Conservation (phyloP, 1,140 invertebrate species). For the Magallana gigas region DNA sequence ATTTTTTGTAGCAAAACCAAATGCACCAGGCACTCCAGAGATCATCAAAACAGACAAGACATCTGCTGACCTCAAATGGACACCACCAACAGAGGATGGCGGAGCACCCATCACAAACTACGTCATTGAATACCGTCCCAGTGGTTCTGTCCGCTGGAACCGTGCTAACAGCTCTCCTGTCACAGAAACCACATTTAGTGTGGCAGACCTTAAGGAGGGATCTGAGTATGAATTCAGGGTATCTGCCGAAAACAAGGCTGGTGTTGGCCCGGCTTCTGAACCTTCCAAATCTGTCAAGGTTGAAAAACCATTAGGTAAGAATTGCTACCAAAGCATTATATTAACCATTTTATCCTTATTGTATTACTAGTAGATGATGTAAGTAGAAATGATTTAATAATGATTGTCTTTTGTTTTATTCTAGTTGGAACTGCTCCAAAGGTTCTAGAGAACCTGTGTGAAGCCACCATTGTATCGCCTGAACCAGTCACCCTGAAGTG, state of each 20-base stretch:
- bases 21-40: slow-evolving; percentile 91
- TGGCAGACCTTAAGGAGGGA: slow-evolving; percentile 93
- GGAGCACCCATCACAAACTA: slow-evolving; percentile 98
- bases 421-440: slow-evolving; percentile 74
- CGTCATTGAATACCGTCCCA: slow-evolving; percentile 84
- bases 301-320: slow-evolving; percentile 69
- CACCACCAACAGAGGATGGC: slow-evolving; percentile 92
- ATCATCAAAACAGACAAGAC: slow-evolving; percentile 96
- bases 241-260: slow-evolving; percentile 97
- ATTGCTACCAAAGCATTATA: neutral
- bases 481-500: slow-evolving; percentile 76
- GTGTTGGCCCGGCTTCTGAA: slow-evolving; percentile 96
- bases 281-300: slow-evolving; percentile 71
- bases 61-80: slow-evolving; percentile 95
- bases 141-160: slow-evolving; percentile 70
- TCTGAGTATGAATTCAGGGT: slow-evolving; percentile 96
- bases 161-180: slow-evolving; percentile 70
- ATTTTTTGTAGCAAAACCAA: slow-evolving; percentile 80
- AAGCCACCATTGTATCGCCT: slow-evolving; percentile 71
- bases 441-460: slow-evolving; percentile 72
- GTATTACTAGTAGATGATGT: neutral
- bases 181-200: slow-evolving; percentile 80
- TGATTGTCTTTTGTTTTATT: neutral
- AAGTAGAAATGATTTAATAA: neutral
- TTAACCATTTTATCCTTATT: neutral